Conservation (phyloP, 2,113 vertebrate genomes). For the Phalacrocorax brasilianus region DNA sequence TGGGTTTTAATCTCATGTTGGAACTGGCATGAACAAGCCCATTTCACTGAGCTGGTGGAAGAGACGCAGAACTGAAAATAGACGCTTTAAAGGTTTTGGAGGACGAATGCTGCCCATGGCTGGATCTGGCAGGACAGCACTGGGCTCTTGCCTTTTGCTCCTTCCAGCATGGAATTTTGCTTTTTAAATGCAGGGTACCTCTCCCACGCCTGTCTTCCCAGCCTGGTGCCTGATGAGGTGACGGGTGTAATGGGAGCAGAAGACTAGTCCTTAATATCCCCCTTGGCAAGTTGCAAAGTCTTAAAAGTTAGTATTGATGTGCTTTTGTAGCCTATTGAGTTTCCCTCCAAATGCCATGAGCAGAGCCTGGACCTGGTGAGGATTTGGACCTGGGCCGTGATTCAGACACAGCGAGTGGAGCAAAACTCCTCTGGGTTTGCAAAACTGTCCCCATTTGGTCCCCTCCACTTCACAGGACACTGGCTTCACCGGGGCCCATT, state of each 20-base stretch:
- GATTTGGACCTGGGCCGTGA: background rate
- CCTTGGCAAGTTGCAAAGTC: background rate
- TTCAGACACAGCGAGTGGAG: background rate
- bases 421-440: background rate
- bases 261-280: background rate
- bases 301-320: background rate
- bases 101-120: rapidly evolving
- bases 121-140: background rate
- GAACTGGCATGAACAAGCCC: background rate
- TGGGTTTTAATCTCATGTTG: background rate
- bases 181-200: background rate
- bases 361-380: background rate
- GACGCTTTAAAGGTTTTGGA: background rate
- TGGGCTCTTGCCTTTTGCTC: background rate
- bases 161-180: background rate
- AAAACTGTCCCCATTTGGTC: background rate
- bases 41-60: background rate
- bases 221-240: background rate
- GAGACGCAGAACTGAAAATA: background rate
- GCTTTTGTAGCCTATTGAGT: background rate
- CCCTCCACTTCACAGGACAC: background rate
- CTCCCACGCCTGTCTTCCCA: background rate
- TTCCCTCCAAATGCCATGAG: background rate
- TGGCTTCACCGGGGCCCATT: background rate
- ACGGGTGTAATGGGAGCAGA: background rate